Base-by-base conservation (phyloP, 2,113 vertebrate species). In the Neotoma lepida region DNA sequence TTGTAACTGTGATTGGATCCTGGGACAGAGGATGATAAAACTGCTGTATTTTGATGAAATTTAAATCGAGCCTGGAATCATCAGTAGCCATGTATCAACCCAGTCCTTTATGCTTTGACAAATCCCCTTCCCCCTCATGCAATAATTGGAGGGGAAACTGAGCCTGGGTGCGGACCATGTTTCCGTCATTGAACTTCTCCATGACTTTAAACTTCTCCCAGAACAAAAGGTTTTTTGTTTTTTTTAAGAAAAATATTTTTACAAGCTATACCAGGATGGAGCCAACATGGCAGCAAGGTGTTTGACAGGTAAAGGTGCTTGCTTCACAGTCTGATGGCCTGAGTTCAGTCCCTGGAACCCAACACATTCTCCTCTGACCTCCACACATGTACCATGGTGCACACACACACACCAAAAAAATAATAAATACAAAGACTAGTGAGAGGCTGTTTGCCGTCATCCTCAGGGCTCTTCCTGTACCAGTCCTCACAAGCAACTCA, bases 81-180 rank as follows among this genome's bases (percentile, higher is more conserved):
- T n/a, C 15, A 0, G 2, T 41, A 44, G 56, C 35, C 10, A 46
- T 0, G 0, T 1, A 17, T 39, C 70, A 3, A 0, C 10, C 39
- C 44, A 56, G 18, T 13, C 64, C 70, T 93, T 56, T 87, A 17
- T 3, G 3, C 70, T 80, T 70, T 71, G 54, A 39, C 33, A 35
- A 4, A 44, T 1, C 30, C 10, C 3, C 54, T 17, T 4, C 0
- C 1, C 0, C 18, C 51, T 41, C 46, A 6, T 30, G 61, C 35
- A 39, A 39, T 2, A 46, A 39, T 44, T 17, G 3, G 12, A 73
- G 10, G 39, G n/a, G 74, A 73, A 30, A 41, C 24, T n/a, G 35
- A 76, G 64, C 61, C 41, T 33, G 26, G 28, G 51, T 4, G 24
- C 46, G 46, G 35, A 71, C 63, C 30, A 18, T 20, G 39, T 64